These are phyloP conservation scores for Chamaetylas fuelleborni DNA, from an alignment of 2,113 vertebrate species.

Conservation along the genomic window DNA sequence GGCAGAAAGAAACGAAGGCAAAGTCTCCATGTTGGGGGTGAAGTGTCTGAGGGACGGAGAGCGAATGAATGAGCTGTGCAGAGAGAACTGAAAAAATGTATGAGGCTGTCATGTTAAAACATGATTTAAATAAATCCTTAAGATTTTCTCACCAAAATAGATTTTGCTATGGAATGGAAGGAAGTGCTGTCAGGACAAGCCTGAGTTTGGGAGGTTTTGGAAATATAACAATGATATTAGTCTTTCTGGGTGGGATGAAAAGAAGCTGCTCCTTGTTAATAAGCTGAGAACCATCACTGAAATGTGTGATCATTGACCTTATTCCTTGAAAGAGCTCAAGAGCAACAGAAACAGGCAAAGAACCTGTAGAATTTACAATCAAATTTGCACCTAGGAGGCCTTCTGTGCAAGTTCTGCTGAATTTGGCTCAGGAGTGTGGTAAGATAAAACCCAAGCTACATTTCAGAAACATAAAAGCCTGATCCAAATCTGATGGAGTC, in stretches of 20 bases:
- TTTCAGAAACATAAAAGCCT: background rate
- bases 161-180: background rate
- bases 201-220: background rate
- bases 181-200: background rate
- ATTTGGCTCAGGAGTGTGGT: background rate
- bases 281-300: background rate
- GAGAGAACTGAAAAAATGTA: background rate
- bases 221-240: background rate
- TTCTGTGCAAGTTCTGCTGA: background rate
- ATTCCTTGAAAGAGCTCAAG: background rate
- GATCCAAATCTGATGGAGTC: background rate
- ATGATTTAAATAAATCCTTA: background rate
- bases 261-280: background rate
- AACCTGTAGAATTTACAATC: background rate
- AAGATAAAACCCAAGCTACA: background rate
- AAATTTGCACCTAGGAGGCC: background rate
- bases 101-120: background rate
- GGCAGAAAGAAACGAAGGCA: background rate
- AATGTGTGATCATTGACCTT: background rate
- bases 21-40: fast-evolving
- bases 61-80: fast-evolving
- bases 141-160: background rate
- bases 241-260: background rate
- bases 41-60: background rate
- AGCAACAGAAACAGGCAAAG: background rate